Evolutionary conservation across 2,888 invertebrate genomes (phyloP).

Genomic region (Phlogophora meticulosa): DNA sequence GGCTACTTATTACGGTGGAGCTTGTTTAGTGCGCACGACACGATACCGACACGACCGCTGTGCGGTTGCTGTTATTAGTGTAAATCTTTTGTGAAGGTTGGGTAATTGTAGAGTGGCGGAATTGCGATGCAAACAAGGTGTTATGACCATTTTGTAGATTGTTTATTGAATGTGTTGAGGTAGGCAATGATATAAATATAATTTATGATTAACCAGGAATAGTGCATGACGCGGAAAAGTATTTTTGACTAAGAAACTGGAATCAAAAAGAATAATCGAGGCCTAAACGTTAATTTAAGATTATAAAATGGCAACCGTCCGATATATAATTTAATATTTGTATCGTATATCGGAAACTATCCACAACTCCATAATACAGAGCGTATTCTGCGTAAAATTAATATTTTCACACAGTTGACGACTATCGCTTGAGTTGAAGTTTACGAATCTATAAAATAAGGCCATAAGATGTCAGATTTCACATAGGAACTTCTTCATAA

Average conservation of each 20-base stretch:
- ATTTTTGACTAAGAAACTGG: neutral
- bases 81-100: conserved; percentile 60
- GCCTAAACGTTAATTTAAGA: too few species aligned
- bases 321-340: too few species aligned
- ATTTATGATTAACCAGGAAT: conserved; percentile 1
- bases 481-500: neutral
- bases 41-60: conserved; percentile 62
- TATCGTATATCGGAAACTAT: too few species aligned
- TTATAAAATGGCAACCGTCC: too few species aligned
- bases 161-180: conserved; percentile 39
- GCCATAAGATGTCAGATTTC: neutral
- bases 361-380: too few species aligned
- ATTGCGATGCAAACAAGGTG: conserved; percentile 20
- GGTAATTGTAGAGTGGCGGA: conserved; percentile 38
- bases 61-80: conserved; percentile 61
- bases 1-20: conserved; percentile 76
- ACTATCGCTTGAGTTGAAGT: too few species aligned
- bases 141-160: conserved; percentile 10
- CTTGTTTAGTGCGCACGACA: conserved; percentile 57
- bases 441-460: too few species aligned
- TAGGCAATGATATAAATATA: neutral
- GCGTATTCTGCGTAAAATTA: too few species aligned
- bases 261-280: neutral
- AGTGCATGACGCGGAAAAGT: neutral
- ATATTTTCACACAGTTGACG: too few species aligned